Conservation (phyloP, 2,888 invertebrate species). For the Oxytorus armatus region DNA sequence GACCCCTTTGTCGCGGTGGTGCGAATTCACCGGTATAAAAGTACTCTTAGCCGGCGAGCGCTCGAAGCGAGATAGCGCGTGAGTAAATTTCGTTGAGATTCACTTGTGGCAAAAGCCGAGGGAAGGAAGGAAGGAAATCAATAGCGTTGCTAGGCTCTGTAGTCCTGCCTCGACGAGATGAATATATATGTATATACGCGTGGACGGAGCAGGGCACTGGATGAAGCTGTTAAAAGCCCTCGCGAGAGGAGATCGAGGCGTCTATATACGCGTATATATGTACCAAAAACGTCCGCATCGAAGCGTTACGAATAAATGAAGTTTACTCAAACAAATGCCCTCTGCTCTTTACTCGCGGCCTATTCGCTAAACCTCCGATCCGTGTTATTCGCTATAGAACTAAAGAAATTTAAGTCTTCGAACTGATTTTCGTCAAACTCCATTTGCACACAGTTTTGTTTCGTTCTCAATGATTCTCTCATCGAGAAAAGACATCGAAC, state of each 20-base stretch:
- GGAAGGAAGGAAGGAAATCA: conserved; percentile 83
- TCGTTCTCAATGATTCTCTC: conserved; percentile 1
- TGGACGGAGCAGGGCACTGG: conserved; percentile 53
- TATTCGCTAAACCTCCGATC: too few species aligned
- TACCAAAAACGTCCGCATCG: too few species aligned
- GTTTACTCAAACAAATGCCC: too few species aligned
- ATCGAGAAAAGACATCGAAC: neutral
- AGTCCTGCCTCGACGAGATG: conserved; percentile 61
- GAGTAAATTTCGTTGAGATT: conserved; percentile 70
- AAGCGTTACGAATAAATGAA: too few species aligned
- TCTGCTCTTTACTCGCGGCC: too few species aligned
- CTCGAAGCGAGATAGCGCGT: conserved; percentile 27
- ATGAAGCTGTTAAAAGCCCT: conserved; percentile 71
- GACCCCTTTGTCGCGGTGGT: conserved; percentile 13
- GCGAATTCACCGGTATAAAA: conserved; percentile 28
- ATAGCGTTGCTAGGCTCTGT: conserved; percentile 84
- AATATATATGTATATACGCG: conserved; percentile 18
- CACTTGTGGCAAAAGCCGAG: conserved; percentile 68
- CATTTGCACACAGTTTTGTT: neutral
- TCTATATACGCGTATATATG: too few species aligned
- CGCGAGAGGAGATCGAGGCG: too few species aligned
- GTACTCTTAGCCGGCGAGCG: neutral
- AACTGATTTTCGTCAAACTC: too few species aligned
- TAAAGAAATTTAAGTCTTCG: too few species aligned
- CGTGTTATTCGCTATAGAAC: too few species aligned